Percentiles rank a stretch among this genome's conserved stretches.
phyloP scores from a whole-genome alignment of 2,113 vertebrate genomes.

The Zosterops pallidus region DNA sequence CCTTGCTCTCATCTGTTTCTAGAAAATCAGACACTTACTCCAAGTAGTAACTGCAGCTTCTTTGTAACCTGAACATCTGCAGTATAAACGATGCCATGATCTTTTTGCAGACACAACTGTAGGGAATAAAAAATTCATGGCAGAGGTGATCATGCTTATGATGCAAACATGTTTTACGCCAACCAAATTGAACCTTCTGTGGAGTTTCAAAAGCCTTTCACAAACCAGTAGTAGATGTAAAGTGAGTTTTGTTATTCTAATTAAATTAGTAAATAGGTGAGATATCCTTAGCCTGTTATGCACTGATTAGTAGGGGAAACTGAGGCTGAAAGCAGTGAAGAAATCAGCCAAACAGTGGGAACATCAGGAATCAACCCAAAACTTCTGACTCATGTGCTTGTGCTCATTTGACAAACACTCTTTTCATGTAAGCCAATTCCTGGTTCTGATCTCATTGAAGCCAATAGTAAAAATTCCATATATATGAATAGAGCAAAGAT shows the following conservation, averaged over 20 bases:
- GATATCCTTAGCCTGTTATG: neutral
- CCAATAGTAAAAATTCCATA: neutral
- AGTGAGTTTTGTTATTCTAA: neutral
- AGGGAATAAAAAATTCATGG: neutral
- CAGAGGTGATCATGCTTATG: neutral
- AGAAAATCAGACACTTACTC: neutral
- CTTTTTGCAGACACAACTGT: neutral
- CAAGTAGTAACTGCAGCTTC: neutral
- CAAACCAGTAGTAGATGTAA: neutral
- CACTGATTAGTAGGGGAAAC: neutral
- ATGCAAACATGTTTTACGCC: neutral
- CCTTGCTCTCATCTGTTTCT: neutral
- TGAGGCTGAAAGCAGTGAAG: neutral
- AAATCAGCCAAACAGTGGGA: neutral
- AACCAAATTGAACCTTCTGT: neutral
- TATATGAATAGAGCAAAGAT: neutral
- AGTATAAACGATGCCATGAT: accelerated
- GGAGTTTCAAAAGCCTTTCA: neutral
- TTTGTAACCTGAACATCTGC: neutral
- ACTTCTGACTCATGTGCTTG: neutral
- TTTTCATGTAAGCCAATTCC: neutral
- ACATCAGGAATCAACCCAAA: neutral
- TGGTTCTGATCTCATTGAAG: neutral
- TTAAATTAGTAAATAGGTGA: neutral
- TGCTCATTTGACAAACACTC: neutral